Percentiles rank a stretch among this genome's conserved stretches.
Conservation (phyloP, 2,888 invertebrate species). For the Perizoma affinitatum region DNA sequence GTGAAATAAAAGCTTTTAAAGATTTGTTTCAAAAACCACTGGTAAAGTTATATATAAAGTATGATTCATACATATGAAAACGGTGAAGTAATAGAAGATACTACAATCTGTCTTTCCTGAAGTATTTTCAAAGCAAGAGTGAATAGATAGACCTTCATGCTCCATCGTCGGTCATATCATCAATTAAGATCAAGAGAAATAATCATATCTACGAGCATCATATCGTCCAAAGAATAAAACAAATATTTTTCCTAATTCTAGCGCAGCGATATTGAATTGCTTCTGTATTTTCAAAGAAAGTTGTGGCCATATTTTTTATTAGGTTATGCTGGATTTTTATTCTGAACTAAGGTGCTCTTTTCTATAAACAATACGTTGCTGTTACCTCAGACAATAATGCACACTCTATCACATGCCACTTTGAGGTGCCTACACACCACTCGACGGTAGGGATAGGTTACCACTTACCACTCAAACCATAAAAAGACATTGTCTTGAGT, state of each 20-base stretch:
- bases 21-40: conserved; percentile 16
- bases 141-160: too few species aligned
- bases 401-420: conserved; percentile 22
- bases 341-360: conserved; percentile 12
- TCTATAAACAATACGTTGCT: conserved; percentile 14
- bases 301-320: too few species aligned
- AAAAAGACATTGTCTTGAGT: conserved; percentile 44
- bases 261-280: too few species aligned
- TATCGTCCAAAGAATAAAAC: not conserved
- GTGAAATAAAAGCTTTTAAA: conserved; percentile 31
- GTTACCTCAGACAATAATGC: conserved; percentile 24
- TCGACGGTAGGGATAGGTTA: conserved; percentile 30
- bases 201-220: too few species aligned
- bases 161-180: too few species aligned
- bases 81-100: too few species aligned
- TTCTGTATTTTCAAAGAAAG: too few species aligned
- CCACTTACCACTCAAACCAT: conserved; percentile 26
- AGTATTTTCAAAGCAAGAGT: too few species aligned
- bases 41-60: conserved; percentile 12
- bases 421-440: conserved; percentile 20
- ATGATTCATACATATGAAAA: not conserved
- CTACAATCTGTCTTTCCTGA: too few species aligned
- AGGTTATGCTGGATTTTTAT: not conserved
- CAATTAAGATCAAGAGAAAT: too few species aligned
- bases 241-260: not conserved